Conservation (phyloP, 2,113 vertebrate species). For the Dipodomys merriami region DNA sequence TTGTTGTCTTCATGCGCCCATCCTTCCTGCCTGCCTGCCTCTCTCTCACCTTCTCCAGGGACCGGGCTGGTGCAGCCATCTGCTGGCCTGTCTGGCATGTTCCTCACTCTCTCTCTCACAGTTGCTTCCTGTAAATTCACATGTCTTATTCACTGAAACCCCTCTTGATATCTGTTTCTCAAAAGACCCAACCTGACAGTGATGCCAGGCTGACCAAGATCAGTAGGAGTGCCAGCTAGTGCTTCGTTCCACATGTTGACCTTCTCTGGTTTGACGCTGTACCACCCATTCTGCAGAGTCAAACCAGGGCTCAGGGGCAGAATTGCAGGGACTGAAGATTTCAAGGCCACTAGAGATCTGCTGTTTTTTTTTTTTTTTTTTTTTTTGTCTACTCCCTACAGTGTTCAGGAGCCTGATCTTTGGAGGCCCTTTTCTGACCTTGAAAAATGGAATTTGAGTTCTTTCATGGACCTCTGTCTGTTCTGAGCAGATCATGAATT, state of each 20-base stretch:
- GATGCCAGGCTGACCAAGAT: not conserved
- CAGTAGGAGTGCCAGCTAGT: not conserved
- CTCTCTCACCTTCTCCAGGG: not conserved
- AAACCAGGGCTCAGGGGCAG: not conserved
- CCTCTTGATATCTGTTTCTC: not conserved
- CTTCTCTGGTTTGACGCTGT: not conserved
- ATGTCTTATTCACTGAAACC: not conserved
- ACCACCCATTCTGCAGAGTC: not conserved
- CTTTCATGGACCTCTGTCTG: not conserved
- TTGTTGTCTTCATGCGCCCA: not conserved
- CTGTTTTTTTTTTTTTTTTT: not conserved
- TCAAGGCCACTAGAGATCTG: not conserved
- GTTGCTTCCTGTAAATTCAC: not conserved
- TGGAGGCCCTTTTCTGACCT: not conserved
- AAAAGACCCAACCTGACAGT: not conserved
- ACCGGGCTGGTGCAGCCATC: not conserved
- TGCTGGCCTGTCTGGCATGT: not conserved
- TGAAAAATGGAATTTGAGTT: not conserved
- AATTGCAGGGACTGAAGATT: not conserved
- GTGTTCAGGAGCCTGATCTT: not conserved
- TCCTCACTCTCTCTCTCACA: not conserved
- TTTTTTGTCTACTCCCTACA: not conserved
- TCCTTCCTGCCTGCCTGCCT: not conserved
- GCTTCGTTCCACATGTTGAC: not conserved
- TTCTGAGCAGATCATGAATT: not conserved